Conservation (phyloP, 1,140 invertebrate genomes). For the Meloidogyne floridensis region DNA sequence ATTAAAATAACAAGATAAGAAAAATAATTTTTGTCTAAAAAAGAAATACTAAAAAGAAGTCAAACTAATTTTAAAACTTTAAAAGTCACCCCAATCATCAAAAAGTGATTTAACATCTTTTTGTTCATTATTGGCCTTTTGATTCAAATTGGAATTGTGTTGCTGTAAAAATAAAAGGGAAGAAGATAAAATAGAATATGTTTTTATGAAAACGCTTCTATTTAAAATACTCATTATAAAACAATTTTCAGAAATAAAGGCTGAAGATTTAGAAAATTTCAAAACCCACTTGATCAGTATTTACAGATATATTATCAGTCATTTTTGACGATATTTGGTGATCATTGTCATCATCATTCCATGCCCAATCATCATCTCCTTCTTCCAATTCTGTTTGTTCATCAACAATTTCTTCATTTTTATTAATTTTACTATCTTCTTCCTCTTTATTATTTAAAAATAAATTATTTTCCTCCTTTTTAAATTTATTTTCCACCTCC, state of each 20-base stretch:
- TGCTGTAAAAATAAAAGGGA: background rate
- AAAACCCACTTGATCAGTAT: background rate
- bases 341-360: background rate
- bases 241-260: too few species aligned
- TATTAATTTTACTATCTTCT: background rate
- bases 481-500: background rate
- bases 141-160: background rate
- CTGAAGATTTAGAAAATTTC: background rate
- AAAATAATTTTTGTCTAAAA: too few species aligned
- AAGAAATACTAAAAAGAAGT: background rate
- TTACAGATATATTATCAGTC: background rate
- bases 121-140: background rate
- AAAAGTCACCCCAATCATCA: background rate
- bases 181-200: too few species aligned
- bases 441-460: background rate
- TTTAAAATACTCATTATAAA: too few species aligned
- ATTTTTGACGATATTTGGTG: background rate
- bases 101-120: background rate
- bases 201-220: too few species aligned
- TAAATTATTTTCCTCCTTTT: too few species aligned
- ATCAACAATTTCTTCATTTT: background rate
- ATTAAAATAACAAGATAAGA: too few species aligned
- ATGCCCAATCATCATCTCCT: background rate
- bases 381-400: background rate
- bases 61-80: background rate